phyloP scores from a whole-genome alignment of 2,113 vertebrate genomes.

The Centropus bengalensis region DNA sequence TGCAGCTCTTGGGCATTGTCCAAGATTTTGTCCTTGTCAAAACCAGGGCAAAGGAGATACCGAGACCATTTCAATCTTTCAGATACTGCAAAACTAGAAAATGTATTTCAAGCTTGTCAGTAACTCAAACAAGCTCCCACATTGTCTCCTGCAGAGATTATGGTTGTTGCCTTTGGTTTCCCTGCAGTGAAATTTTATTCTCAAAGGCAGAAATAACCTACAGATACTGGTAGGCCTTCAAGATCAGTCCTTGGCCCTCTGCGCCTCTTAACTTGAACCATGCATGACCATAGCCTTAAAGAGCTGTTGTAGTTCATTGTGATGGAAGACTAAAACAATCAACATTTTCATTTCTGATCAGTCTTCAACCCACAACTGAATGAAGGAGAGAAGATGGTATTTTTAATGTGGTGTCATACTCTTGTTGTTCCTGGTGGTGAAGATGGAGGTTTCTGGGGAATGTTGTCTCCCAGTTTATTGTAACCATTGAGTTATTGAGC shows the following conservation, averaged over 20 bases:
- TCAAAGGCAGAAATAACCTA: not conserved
- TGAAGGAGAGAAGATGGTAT: not conserved
- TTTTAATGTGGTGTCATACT: not conserved
- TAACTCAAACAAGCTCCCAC: not conserved
- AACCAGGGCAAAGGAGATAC: not conserved
- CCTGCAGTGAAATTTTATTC: not conserved
- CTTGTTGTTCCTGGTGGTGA: not conserved
- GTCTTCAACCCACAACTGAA: not conserved
- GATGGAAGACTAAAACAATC: not conserved
- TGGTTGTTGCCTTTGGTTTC: not conserved
- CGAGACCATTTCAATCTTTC: not conserved
- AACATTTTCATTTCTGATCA: not conserved
- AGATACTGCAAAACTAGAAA: not conserved
- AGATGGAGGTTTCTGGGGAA: not conserved
- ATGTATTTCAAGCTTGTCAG: not conserved
- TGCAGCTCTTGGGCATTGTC: slow-evolving; percentile 4
- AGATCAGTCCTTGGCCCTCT: not conserved
- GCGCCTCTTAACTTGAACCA: not conserved
- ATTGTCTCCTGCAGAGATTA: not conserved
- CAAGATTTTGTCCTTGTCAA: slow-evolving; percentile 43
- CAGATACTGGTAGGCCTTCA: not conserved
- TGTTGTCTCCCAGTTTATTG: not conserved
- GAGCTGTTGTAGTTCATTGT: not conserved
- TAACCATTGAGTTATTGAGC: not conserved
- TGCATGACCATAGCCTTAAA: not conserved